Conservation (phyloP, 2,888 invertebrate species). For the Bembecia ichneumoniformis region DNA sequence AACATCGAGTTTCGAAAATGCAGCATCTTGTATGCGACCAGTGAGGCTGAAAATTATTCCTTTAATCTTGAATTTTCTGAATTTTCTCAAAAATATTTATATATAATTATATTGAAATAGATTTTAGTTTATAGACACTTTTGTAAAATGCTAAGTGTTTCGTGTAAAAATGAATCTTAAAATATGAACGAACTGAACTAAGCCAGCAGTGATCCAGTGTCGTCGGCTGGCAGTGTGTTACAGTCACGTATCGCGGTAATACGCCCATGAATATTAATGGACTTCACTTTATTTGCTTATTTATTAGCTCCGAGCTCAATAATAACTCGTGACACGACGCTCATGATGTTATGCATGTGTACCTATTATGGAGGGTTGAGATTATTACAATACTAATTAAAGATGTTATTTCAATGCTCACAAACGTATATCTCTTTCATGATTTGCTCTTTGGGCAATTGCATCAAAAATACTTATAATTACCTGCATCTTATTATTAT, state of each 20-base stretch:
- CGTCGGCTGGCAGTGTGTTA: constrained; percentile 7
- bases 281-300: constrained; percentile 56
- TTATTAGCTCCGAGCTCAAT: constrained; percentile 47
- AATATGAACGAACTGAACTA: neutral
- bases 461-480: too few relatives aligned
- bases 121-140: too few relatives aligned
- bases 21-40: too few relatives aligned
- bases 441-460: too few relatives aligned
- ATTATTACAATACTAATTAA: neutral
- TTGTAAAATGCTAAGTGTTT: too few relatives aligned
- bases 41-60: too few relatives aligned
- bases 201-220: constrained; percentile 4
- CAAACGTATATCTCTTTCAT: too few relatives aligned
- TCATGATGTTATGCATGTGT: neutral
- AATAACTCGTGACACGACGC: constrained; percentile 18
- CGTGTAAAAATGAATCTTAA: neutral
- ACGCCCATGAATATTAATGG: constrained; percentile 58
- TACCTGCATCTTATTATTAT: too few relatives aligned
- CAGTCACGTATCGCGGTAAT: constrained; percentile 44
- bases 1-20: too few relatives aligned
- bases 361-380: neutral
- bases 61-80: too few relatives aligned
- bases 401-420: neutral
- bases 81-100: too few relatives aligned
- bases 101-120: too few relatives aligned